Percentiles rank a stretch among this genome's conserved stretches.
phyloP scores from a whole-genome alignment of 2,113 vertebrate genomes.

The Oostethus manadensis region DNA sequence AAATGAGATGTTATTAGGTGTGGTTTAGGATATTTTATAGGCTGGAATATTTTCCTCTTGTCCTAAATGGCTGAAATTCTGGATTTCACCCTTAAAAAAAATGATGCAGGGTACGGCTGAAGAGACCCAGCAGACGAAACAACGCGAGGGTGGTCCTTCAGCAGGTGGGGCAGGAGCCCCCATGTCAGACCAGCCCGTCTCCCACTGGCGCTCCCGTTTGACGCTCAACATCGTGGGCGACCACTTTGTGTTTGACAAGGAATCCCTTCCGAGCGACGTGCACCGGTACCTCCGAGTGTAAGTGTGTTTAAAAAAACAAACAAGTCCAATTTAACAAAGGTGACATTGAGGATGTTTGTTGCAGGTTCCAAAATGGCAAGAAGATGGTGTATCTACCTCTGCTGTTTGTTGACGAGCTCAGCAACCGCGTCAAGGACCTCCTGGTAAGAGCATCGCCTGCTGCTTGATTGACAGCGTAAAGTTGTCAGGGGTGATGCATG shows the following conservation, averaged over 20 bases:
- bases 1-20: not conserved
- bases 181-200: conserved; percentile 78
- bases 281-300: conserved; percentile 94
- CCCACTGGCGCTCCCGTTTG: conserved; percentile 92
- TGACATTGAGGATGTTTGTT: conserved; percentile 5
- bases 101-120: conserved; percentile 60
- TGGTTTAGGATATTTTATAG: not conserved
- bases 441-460: conserved; percentile 67
- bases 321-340: not conserved
- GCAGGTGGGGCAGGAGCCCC: conserved; percentile 45
- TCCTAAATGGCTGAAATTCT: no score
- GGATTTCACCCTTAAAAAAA: not conserved
- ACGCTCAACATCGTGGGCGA: conserved; percentile 90
- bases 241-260: conserved; percentile 86
- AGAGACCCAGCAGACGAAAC: conserved; percentile 55
- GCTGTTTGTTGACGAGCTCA: conserved; percentile 97
- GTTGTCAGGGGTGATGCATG: no score
- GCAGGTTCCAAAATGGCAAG: conserved; percentile 85
- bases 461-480: not conserved
- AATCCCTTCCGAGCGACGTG: conserved; percentile 88
- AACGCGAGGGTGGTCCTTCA: conserved; percentile 13
- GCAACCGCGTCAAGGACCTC: conserved; percentile 94
- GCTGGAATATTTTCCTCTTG: not conserved
- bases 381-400: conserved; percentile 97
- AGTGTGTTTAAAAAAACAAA: conserved; percentile 18